phyloP scores from a whole-genome alignment of 2,113 vertebrate species.

The Alosa alosa region DNA sequence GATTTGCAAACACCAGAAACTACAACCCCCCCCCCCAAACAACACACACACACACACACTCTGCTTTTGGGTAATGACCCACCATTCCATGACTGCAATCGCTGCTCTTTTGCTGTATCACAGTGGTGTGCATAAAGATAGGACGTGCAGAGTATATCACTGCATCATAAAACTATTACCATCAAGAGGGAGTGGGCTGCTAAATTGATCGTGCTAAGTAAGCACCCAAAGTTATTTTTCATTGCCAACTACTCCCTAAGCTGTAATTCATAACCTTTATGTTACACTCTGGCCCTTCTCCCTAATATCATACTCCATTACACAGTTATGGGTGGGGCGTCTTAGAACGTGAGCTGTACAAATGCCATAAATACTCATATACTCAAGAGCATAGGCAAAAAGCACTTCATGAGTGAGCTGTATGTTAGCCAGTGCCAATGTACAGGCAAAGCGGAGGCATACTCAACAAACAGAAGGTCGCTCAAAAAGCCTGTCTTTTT shows the following conservation, averaged over 20 bases:
- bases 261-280: background rate
- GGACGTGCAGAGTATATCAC: background rate
- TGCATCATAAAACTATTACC: background rate
- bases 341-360: background rate
- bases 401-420: background rate
- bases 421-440: background rate
- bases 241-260: background rate
- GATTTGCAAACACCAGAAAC: background rate
- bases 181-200: background rate
- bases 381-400: background rate
- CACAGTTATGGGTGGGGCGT: background rate
- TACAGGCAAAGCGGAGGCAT: background rate
- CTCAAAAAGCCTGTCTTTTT: background rate
- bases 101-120: background rate
- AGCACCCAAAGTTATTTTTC: background rate
- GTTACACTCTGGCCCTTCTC: background rate
- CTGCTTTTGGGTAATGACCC: background rate
- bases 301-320: background rate
- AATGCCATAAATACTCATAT: background rate
- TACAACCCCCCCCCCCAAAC: background rate
- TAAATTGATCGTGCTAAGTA: constrained; percentile 15
- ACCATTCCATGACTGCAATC: background rate
- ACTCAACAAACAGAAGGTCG: background rate
- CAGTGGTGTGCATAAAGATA: background rate
- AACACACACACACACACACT: no score